Conservation (phyloP, 1,140 invertebrate species). For the Zaprionus africanus region DNA sequence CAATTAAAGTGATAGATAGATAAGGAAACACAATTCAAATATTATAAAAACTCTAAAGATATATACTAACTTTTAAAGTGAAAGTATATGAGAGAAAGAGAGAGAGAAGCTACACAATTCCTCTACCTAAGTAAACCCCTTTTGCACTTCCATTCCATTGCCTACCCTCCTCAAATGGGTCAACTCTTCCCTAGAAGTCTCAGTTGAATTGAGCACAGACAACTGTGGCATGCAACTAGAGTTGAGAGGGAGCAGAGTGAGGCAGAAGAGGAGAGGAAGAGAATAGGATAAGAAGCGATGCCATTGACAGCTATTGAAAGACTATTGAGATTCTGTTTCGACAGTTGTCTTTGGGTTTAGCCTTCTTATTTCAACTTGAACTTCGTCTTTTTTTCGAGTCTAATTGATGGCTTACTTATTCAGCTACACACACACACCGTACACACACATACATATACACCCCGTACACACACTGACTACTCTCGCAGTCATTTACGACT, state of each 20-base stretch:
- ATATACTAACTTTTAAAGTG: too few species aligned
- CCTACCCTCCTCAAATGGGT: background rate
- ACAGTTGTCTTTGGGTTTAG: background rate
- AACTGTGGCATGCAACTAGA: background rate
- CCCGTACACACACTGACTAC: background rate
- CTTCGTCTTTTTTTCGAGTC: background rate
- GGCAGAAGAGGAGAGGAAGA: too few species aligned
- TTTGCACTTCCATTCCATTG: background rate
- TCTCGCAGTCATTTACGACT: background rate
- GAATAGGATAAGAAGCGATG: background rate
- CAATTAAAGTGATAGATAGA: background rate
- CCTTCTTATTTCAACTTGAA: background rate
- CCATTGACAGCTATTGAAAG: background rate
- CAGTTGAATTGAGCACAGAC: background rate
- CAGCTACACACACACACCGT: background rate
- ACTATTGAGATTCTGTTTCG: background rate
- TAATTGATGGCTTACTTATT: conserved; percentile 10
- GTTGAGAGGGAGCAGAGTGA: background rate
- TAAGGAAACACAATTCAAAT: too few species aligned
- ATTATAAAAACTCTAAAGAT: too few species aligned
- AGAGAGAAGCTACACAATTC: too few species aligned
- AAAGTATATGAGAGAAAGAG: too few species aligned
- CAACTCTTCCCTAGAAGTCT: background rate
- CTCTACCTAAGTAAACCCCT: background rate
- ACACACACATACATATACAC: background rate